Base-by-base conservation (phyloP, 2,113 vertebrate genomes). In the Neodon shergylaensis region DNA sequence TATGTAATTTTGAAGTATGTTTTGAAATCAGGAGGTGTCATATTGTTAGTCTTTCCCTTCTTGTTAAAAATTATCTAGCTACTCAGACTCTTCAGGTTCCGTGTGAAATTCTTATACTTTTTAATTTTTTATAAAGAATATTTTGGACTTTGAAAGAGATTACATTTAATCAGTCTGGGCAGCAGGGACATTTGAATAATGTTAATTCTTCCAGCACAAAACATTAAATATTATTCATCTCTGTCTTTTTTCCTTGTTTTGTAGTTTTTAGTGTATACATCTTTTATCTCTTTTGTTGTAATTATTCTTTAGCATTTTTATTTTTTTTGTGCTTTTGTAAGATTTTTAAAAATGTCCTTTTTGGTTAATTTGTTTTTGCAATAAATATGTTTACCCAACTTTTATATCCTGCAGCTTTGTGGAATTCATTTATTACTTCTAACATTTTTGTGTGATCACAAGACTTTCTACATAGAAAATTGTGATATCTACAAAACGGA, bases 1-100 rank as follows among this genome's bases (percentile, higher is more conserved):
- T 39, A 33, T 6, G 21, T 72, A 86, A 21, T 79, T 70, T 61
- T 1, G 44, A 73, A 42, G 47, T 79, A 47, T 72, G 52, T 72
- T 86, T 49, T 86, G 33, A 85, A 91, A 91, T 78, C 33, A 70
- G 36, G 11, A 91, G 39, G 17, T 19, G 12, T 94, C 12, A 78
- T 78, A 52, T 33, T 16, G n/a, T 31, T 19, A 85, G 3, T 6
- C 44, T 63, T 52, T 61, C 63, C 81, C 42, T 72, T 91, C 33
- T 86, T 95, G 28, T 68, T 87, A n/a, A 95, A 86, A 87, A 79
- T 63, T 78, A 31, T 63, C 63, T 72, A 74, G 9, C 24, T 79
- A 42, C 85, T 73, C 17, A 44, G 39, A 19, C 54, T 95, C 91
- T 42, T 65, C 7, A 13, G 36, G 65, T 42, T 87, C 1, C 9